Evolutionary conservation across 92 coral and sea anemone genomes (phyloP).

Genomic region (Phymanthus crucifer): DNA sequence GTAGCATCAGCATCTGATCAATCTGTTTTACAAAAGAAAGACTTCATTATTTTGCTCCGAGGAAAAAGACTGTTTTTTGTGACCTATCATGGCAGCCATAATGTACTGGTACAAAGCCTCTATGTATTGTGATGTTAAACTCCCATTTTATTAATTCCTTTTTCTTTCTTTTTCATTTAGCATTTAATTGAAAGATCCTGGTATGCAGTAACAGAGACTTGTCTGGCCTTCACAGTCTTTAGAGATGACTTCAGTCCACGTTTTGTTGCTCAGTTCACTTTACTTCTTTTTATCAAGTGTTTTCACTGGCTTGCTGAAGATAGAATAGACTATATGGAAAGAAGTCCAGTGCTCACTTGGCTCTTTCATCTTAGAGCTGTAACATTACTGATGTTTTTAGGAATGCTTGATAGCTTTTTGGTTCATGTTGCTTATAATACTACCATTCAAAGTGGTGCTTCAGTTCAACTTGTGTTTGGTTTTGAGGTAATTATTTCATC

Average conservation of each 20-base stretch:
- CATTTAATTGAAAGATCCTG: constrained; percentile 97
- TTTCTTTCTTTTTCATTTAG: constrained; percentile 40
- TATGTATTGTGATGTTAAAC: background rate
- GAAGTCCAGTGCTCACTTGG: constrained; percentile 92
- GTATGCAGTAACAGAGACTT: constrained; percentile 99
- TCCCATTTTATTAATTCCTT: background rate
- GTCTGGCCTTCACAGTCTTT: constrained; percentile 97
- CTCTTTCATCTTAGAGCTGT: constrained; percentile 87
- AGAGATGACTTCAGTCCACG: constrained; percentile 99
- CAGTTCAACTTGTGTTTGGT: constrained; percentile 98
- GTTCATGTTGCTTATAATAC: constrained; percentile 91
- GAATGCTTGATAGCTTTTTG: constrained; percentile 78
- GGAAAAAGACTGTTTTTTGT: too few species aligned
- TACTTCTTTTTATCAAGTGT: constrained; percentile 86
- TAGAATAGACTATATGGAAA: constrained; percentile 97
- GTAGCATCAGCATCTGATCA: too few species aligned
- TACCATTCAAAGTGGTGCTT: constrained; percentile 92
- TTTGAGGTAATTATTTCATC: constrained; percentile 71
- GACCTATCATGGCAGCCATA: too few species aligned
- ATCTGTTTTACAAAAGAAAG: too few species aligned
- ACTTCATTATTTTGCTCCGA: too few species aligned
- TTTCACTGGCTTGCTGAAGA: constrained; percentile 99
- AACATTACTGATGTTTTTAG: constrained; percentile 72
- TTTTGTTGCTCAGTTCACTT: constrained; percentile 97
- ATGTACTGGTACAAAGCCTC: too few species aligned